Evolutionary conservation across 2,888 invertebrate genomes (phyloP), one percentile per base, ranked within the genome.

Genomic region (Heliconius sara): DNA sequence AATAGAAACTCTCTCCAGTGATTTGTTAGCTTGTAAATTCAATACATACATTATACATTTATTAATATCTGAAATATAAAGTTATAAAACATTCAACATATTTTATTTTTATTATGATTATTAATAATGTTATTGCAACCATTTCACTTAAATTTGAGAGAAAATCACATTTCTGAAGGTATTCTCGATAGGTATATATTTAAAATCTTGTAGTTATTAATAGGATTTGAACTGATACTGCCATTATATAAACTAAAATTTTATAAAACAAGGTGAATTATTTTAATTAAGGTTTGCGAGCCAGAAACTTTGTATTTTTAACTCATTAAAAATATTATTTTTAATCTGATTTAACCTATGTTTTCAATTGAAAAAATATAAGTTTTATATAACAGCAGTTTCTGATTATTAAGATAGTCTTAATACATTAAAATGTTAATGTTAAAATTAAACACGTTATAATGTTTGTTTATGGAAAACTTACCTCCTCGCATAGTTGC

Each of bases 401-500:
- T 39, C 19, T 25, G n/a, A n/a, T n/a, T n/a, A n/a, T n/a, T n/a
- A n/a, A n/a, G n/a, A n/a, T n/a, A n/a, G n/a, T 67, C n/a, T 73
- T 65, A 74, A 65, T 71, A 71, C 19, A 22, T 72, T n/a, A 72
- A 13, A 19, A 65, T 47, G 22, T 67, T 67, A 52, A 27, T 43
- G 5, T 70, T 77, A 67, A 74, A 6, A 57, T 22, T 39, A 68
- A 22, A 66, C 68, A 73, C 73, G 27, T 47, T 71, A 19, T 60
- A n/a, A 39, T 39, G 16, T 60, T 73, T 73, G 25, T 19, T n/a
- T 73, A 19, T 75, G 25, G 75, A 71, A 76, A 84, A 87, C 97
- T 97, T 96, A 98, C 98, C 97, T 98, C 98, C 95, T 98, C 98
- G 93, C 98, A 98, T 95, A 98, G 96, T 86, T 97, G 96, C 96